Evolutionary conservation across 1,140 invertebrate species (phyloP), one percentile per base, ranked within the genome.

Genomic region (Drosophila arawakana): DNA sequence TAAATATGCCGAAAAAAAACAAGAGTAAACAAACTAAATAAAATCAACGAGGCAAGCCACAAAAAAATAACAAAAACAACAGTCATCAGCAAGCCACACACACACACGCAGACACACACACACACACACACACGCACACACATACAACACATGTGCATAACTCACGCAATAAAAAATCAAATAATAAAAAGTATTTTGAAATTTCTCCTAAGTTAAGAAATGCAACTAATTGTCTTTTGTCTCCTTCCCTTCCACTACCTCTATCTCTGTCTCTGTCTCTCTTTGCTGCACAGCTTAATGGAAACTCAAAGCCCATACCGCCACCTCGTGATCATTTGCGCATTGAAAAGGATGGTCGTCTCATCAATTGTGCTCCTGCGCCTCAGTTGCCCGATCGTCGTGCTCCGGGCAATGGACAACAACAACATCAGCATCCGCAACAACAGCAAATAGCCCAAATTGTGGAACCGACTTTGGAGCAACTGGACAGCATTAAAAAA

Each of bases 401-500:
- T 83, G 62, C 68, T 11, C 66, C 79, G 13, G 78, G 73, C 21
- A 86, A 80, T 54, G 78, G 57, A 91, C 93, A 25, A 90, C 93
- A 35, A 91, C 93, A 10, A 91, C 67, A 61, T 11, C 92, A 25
- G 63, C 63, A 62, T 2, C 80, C 46, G 5, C 93, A 11, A 88
- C 93, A 58, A 70, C 93, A 18, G 91, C 93, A 55, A 92, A 93
- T 93, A 72, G 92, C 93, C 52, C 92, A 92, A 65, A 90, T 92
- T 62, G 92, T 92, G 43, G 95, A 96, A 77, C 96, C 96, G 18
- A 97, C 96, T 57, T 94, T 95, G 76, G 97, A 98, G 78, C 97
- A 98, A 92, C 93, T 98, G 85, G 96, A 98, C 80, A 96, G 97
- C 90, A 97, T 98, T 91, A 96, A 95, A 81, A 98, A 98, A 92